Percentiles rank a stretch among this genome's conserved stretches.
Conservation (phyloP, 2,113 vertebrate genomes). For the Smithornis capensis region DNA sequence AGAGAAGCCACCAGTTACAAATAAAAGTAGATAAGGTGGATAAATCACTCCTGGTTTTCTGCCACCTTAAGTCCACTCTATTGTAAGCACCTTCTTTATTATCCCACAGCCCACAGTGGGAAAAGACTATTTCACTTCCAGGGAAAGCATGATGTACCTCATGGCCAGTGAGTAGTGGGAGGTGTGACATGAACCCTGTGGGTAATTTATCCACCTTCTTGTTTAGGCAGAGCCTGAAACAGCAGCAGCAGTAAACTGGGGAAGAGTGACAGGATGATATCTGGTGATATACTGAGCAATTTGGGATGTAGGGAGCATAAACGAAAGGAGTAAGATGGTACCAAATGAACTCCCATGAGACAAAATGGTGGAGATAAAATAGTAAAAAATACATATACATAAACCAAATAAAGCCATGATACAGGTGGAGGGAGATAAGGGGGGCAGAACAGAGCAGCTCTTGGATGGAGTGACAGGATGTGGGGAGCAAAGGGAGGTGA, state of each 20-base stretch:
- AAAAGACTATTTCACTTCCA: not conserved
- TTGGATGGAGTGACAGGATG: fast-evolving
- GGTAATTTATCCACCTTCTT: not conserved
- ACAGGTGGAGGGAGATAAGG: not conserved
- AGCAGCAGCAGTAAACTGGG: not conserved
- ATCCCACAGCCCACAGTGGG: not conserved
- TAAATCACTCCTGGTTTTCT: not conserved
- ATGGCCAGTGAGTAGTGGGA: not conserved
- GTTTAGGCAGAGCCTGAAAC: not conserved
- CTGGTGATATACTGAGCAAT: not conserved
- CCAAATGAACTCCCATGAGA: not conserved
- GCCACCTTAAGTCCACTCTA: not conserved
- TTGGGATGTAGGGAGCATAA: not conserved
- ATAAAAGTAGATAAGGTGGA: not conserved
- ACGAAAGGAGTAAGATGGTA: not conserved
- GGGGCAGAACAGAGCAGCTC: not conserved
- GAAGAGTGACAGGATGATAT: not conserved
- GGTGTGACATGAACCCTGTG: not conserved
- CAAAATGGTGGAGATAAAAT: not conserved
- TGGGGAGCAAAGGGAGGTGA: not conserved
- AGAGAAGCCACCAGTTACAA: not conserved
- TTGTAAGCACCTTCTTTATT: not conserved
- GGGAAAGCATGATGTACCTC: not conserved
- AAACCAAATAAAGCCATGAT: not conserved
- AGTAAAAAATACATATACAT: not conserved